These are phyloP conservation scores for Hirtodrosophila histrioides DNA, from an alignment of 2,888 invertebrate species.

Conservation along the genomic window DNA sequence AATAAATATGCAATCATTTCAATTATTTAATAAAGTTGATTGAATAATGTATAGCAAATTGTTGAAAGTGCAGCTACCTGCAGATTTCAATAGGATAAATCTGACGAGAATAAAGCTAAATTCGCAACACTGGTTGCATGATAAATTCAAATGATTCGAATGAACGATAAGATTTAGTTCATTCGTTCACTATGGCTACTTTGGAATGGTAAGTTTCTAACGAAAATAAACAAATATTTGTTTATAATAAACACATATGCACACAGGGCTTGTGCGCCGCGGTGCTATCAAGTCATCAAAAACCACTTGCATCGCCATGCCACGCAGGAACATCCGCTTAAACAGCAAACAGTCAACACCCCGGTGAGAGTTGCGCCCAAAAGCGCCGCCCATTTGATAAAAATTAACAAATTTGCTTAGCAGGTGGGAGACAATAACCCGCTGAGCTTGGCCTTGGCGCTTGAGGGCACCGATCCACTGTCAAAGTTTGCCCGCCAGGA, in stretches of 20 bases:
- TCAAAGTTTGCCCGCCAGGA: constrained; percentile 88
- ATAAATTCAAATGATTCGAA: constrained; percentile 5
- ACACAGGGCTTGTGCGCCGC: constrained; percentile 80
- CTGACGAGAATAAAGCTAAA: too few species aligned
- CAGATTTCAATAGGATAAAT: too few species aligned
- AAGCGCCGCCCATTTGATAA: constrained; percentile 6
- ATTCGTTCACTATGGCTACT: constrained; percentile 44
- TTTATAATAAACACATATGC: constrained; percentile 18
- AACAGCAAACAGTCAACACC: constrained; percentile 85
- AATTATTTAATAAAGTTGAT: too few species aligned
- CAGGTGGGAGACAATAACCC: constrained; percentile 86
- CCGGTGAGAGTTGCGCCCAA: constrained; percentile 9
- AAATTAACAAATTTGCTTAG: not conserved
- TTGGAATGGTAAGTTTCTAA: constrained; percentile 60
- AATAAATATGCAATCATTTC: too few species aligned
- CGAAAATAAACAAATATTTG: constrained; percentile 45
- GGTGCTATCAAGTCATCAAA: constrained; percentile 74
- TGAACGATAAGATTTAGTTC: constrained; percentile 10
- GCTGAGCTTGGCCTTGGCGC: constrained; percentile 62
- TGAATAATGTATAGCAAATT: constrained; percentile 3
- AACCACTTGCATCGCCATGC: constrained; percentile 68
- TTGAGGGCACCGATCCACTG: constrained; percentile 91
- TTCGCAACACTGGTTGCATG: too few species aligned
- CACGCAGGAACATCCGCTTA: constrained; percentile 87
- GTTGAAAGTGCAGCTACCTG: not conserved